Evolutionary conservation across 2,888 invertebrate genomes (phyloP).

Genomic region (Hipparchia sbordonii): DNA sequence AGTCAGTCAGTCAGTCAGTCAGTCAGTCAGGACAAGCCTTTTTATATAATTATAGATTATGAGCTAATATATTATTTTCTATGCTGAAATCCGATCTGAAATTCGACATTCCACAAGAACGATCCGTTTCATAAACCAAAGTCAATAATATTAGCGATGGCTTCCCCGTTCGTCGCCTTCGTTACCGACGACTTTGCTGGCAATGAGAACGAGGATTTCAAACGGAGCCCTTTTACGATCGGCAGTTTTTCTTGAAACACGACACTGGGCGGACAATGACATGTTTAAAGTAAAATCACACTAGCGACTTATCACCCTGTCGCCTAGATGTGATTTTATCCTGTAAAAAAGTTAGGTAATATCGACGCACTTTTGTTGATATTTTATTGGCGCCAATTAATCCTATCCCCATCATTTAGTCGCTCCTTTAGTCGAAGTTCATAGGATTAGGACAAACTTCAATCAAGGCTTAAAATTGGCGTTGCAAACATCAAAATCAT

Average conservation of each 20-base stretch:
- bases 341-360: no score
- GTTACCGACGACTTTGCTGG: slow-evolving; percentile 38
- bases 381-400: no score
- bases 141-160: slow-evolving; percentile 20
- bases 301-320: not conserved
- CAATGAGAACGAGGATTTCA: slow-evolving; percentile 56
- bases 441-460: no score
- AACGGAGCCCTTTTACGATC: slow-evolving; percentile 65
- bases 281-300: slow-evolving; percentile 15
- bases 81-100: not conserved
- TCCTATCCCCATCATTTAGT: no score
- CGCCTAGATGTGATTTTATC: not conserved
- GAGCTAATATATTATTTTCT: not conserved
- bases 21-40: no score
- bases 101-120: not conserved
- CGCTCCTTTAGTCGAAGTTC: no score
- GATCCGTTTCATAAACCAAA: slow-evolving; percentile 1
- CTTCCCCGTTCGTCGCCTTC: slow-evolving; percentile 21
- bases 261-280: slow-evolving; percentile 57
- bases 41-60: not conserved
- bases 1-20: no score
- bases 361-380: no score
- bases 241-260: slow-evolving; percentile 67
- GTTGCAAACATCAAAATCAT: no score
- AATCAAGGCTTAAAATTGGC: no score